phyloP scores from a whole-genome alignment of 2,113 vertebrate genomes.

The Zootoca vivipara region DNA sequence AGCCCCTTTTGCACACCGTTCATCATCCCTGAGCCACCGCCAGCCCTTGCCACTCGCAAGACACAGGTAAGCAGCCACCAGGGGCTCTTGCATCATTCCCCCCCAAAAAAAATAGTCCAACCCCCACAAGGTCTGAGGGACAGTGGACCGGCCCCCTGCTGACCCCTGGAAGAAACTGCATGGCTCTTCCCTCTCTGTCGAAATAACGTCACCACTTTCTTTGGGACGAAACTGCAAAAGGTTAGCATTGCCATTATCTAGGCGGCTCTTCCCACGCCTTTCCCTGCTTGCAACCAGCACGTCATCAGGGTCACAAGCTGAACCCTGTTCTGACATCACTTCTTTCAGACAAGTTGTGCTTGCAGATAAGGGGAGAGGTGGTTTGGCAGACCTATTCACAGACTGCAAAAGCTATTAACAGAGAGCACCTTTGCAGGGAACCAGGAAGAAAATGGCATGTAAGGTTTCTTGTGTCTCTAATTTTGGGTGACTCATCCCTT shows the following conservation, averaged over 20 bases:
- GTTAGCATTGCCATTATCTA: too few species aligned
- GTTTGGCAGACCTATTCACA: background rate
- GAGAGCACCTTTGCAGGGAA: constrained; percentile 2
- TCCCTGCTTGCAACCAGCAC: constrained; percentile 35
- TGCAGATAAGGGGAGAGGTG: constrained; percentile 27
- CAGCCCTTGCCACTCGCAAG: too few species aligned
- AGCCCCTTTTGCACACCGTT: too few species aligned
- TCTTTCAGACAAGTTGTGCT: background rate
- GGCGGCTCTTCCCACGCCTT: constrained; percentile 37
- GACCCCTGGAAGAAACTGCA: background rate
- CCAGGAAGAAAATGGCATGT: constrained; percentile 12
- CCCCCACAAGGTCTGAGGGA: too few species aligned
- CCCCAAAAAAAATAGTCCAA: too few species aligned
- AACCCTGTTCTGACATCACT: constrained; percentile 27
- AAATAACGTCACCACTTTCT: background rate
- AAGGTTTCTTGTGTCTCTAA: background rate
- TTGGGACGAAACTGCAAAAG: background rate
- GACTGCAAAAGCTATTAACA: background rate
- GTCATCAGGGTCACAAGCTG: constrained; percentile 38
- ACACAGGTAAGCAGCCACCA: too few species aligned
- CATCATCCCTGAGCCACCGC: too few species aligned
- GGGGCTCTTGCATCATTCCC: too few species aligned
- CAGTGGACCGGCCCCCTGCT: too few species aligned
- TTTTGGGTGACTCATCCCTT: constrained; percentile 40
- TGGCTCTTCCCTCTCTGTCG: background rate